Evolutionary conservation across 2,113 vertebrate species (phyloP).

Genomic region (Centropristis striata): DNA sequence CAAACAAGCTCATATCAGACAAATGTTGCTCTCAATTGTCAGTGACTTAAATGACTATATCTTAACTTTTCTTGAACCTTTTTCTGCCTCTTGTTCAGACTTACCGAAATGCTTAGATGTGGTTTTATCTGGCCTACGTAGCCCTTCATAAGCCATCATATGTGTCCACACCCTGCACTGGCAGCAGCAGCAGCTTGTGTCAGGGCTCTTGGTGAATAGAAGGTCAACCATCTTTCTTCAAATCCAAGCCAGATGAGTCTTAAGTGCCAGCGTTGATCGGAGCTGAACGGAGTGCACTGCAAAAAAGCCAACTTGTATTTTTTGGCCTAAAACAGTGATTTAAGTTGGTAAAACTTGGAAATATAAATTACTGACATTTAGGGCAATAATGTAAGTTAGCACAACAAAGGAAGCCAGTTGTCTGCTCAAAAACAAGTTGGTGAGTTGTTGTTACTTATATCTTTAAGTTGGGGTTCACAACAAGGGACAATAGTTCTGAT

Average conservation of each 20-base stretch:
- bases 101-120: slow-evolving; percentile 15
- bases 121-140: slow-evolving; percentile 29
- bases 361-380: too few relatives aligned
- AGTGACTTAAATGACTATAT: not conserved
- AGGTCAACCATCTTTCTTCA: slow-evolving; percentile 70
- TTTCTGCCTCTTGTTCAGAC: slow-evolving; percentile 19
- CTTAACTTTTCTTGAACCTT: not conserved
- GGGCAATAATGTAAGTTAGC: too few relatives aligned
- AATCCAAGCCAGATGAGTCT: slow-evolving; percentile 45
- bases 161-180: slow-evolving; percentile 51
- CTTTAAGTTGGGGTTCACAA: too few relatives aligned
- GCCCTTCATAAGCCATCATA: slow-evolving; percentile 25
- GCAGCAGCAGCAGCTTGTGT: slow-evolving; percentile 38
- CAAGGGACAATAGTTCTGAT: too few relatives aligned
- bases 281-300: slow-evolving; percentile 48
- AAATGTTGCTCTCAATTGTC: not conserved
- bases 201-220: slow-evolving; percentile 54
- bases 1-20: slow-evolving; percentile 5
- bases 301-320: too few relatives aligned
- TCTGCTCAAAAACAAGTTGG: too few relatives aligned
- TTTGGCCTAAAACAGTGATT: too few relatives aligned
- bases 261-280: slow-evolving; percentile 28
- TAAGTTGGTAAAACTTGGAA: too few relatives aligned
- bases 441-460: too few relatives aligned
- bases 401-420: too few relatives aligned